Evolutionary conservation across 2,797 vertebrate species (phyloP).

Genomic region (Phataginus tetradactyla): DNA sequence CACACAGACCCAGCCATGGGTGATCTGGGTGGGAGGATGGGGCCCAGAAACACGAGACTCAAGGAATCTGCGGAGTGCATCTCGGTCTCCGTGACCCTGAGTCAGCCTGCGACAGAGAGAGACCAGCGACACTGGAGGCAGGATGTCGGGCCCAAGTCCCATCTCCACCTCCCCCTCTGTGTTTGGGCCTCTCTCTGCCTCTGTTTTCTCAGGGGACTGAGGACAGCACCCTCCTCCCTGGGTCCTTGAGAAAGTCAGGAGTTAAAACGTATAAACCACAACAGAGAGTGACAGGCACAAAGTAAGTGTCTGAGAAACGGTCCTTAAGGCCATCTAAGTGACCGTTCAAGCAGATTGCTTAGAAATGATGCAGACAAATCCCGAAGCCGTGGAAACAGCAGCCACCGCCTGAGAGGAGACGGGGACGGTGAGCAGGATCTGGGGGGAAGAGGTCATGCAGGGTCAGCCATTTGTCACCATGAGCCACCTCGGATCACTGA

Average conservation of each 20-base stretch:
- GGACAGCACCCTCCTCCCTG: rapidly evolving
- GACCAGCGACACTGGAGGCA: too few species aligned
- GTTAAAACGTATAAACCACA: background rate
- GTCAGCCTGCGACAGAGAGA: too few species aligned
- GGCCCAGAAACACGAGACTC: too few species aligned
- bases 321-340: rapidly evolving
- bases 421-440: too few species aligned
- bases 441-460: background rate
- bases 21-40: too few species aligned
- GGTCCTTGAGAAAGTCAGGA: background rate
- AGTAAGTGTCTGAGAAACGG: background rate
- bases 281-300: rapidly evolving
- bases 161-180: background rate
- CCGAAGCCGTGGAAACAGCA: background rate
- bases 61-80: too few species aligned
- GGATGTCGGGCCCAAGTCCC: background rate
- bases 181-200: background rate
- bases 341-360: background rate
- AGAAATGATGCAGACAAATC: background rate
- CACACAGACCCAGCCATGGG: too few species aligned
- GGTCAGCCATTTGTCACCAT: rapidly evolving
- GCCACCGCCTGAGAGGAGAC: too few species aligned
- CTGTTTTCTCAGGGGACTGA: background rate
- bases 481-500: rapidly evolving
- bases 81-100: too few species aligned